Conservation (phyloP, 2,888 invertebrate genomes). For the Julus scandinavius region DNA sequence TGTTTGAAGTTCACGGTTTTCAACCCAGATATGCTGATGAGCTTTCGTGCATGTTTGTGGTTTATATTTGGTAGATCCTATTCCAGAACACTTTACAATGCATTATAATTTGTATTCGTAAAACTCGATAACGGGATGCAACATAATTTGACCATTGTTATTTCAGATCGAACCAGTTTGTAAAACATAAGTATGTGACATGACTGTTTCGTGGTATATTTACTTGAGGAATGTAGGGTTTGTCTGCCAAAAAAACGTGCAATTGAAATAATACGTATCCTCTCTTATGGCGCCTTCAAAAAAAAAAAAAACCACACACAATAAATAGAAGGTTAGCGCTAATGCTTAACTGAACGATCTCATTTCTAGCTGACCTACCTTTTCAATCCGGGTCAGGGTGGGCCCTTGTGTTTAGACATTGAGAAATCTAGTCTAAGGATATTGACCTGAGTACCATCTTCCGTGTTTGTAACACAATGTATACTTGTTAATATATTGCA, state of each 20-base stretch:
- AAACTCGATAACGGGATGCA: neutral
- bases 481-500: neutral
- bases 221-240: neutral
- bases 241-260: constrained; percentile 2
- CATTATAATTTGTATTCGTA: neutral
- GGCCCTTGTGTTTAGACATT: neutral
- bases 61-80: neutral
- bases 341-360: neutral
- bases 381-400: constrained; percentile 16
- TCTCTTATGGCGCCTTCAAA: neutral
- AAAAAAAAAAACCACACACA: neutral
- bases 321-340: neutral
- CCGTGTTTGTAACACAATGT: neutral
- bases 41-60: neutral
- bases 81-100: neutral
- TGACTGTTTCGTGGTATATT: constrained; percentile 15
- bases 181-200: neutral
- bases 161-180: neutral
- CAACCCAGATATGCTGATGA: neutral
- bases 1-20: constrained; percentile 11
- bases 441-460: neutral
- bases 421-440: constrained; percentile 21
- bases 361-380: constrained; percentile 1
- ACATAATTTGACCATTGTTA: neutral
- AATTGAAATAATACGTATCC: neutral